Evolutionary conservation across 2,888 invertebrate genomes (phyloP).

Genomic region (Rhodophaea formosa): DNA sequence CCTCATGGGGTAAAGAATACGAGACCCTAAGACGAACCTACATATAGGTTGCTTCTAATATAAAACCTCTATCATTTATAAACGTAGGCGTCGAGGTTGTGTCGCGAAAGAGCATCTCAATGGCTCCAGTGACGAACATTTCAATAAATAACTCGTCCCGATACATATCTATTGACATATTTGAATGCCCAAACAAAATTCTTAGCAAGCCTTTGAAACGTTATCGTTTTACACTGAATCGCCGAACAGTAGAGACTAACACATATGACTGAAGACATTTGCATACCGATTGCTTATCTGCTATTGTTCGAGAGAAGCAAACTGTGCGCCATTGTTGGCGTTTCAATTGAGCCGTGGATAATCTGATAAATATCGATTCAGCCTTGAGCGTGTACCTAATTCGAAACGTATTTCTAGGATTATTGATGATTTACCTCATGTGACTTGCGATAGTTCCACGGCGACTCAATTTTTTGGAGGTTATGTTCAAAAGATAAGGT

Average conservation of each 20-base stretch:
- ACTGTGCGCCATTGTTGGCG: conserved; percentile 37
- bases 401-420: conserved; percentile 29
- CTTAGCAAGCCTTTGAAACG: not conserved
- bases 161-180: conserved; percentile 1
- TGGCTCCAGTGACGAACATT: not conserved
- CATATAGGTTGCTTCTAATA: too few relatives aligned
- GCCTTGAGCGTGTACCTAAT: conserved; percentile 49
- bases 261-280: conserved; percentile 28
- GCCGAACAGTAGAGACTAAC: conserved; percentile 20
- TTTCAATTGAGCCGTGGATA: conserved; percentile 54
- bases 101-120: not conserved
- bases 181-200: not conserved
- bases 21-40: too few relatives aligned
- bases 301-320: conserved; percentile 37
- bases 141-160: conserved; percentile 2
- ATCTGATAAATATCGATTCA: conserved; percentile 58
- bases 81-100: not conserved
- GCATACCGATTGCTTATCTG: conserved; percentile 41
- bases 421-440: conserved; percentile 10
- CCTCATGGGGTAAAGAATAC: too few relatives aligned
- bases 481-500: not conserved
- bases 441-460: not conserved
- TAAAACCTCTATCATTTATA: too few relatives aligned
- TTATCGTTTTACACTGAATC: not conserved
- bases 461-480: conserved; percentile 1